These are phyloP conservation scores for Protonibea diacanthus DNA, from an alignment of 2,797 vertebrate species.

Conservation along the genomic window DNA sequence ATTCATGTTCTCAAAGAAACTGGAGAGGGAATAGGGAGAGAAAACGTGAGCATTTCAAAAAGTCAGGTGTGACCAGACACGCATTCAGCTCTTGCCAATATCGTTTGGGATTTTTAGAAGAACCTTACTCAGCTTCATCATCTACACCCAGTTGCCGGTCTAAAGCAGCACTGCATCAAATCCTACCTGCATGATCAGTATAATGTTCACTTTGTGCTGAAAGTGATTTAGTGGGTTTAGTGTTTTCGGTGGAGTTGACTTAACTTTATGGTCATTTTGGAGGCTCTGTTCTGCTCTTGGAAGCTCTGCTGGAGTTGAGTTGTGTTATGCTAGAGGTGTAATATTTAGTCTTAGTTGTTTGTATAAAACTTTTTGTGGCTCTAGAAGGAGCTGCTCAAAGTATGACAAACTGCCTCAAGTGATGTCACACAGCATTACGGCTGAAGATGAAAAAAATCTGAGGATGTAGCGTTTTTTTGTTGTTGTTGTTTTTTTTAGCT, in stretches of 20 bases:
- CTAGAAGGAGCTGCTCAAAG: background rate
- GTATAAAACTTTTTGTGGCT: background rate
- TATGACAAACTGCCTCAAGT: too few relatives aligned
- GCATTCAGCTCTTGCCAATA: background rate
- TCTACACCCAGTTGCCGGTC: background rate
- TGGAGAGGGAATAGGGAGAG: conserved; percentile 39
- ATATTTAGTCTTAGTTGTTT: too few relatives aligned
- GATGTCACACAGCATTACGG: background rate
- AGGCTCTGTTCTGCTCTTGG: too few relatives aligned
- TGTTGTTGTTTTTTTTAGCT: too few relatives aligned
- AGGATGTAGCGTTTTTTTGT: too few relatives aligned
- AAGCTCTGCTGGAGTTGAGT: too few relatives aligned
- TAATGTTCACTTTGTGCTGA: background rate
- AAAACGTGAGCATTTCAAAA: background rate
- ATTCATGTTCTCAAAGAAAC: conserved; percentile 85
- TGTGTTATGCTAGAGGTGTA: background rate
- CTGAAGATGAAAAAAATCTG: background rate
- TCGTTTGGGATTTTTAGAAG: background rate
- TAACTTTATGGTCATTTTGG: background rate
- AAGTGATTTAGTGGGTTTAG: background rate
- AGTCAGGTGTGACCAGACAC: background rate
- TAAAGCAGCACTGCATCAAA: background rate
- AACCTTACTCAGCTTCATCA: background rate
- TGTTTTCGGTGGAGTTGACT: background rate
- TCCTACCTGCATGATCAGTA: background rate